These are phyloP conservation scores for Tortrix viridana DNA, from an alignment of 2,888 invertebrate genomes.

Conservation along the genomic window DNA sequence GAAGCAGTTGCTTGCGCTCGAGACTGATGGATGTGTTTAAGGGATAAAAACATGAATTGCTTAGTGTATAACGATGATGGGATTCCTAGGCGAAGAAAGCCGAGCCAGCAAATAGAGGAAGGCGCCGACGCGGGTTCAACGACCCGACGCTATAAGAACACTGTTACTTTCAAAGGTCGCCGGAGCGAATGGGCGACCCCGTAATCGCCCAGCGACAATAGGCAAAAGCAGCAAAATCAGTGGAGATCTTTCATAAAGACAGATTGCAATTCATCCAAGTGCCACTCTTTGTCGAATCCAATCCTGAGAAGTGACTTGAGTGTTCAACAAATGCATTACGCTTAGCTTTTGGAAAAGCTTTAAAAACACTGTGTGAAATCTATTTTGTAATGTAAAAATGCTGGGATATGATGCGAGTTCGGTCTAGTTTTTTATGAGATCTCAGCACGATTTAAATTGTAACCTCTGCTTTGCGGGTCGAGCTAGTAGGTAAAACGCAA, in stretches of 20 bases:
- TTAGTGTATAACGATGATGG: slow-evolving; percentile 23
- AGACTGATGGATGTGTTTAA: slow-evolving; percentile 14
- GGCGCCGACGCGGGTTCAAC: slow-evolving; percentile 66
- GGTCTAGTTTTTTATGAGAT: no score
- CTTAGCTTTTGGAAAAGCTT: no score
- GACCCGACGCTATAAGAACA: slow-evolving; percentile 67
- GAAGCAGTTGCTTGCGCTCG: no score
- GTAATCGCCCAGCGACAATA: slow-evolving; percentile 33
- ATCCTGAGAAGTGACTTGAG: slow-evolving; percentile 3
- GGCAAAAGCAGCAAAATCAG: slow-evolving; percentile 20
- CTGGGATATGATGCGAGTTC: no score
- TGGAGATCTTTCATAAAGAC: slow-evolving; percentile 28
- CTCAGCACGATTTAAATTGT: no score
- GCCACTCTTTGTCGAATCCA: slow-evolving; percentile 12
- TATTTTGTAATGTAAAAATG: no score
- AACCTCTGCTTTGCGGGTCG: no score
- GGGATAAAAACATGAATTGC: slow-evolving; percentile 28
- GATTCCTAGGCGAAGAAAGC: slow-evolving; percentile 67
- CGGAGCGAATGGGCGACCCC: slow-evolving; percentile 55
- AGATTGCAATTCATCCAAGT: slow-evolving; percentile 17
- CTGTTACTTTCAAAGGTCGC: slow-evolving; percentile 82
- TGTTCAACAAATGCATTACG: not conserved
- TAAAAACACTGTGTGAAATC: no score
- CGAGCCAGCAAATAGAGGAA: slow-evolving; percentile 56
- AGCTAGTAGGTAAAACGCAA: no score